Base-by-base conservation (phyloP, 1,140 invertebrate genomes). In the Philaenus spumarius region DNA sequence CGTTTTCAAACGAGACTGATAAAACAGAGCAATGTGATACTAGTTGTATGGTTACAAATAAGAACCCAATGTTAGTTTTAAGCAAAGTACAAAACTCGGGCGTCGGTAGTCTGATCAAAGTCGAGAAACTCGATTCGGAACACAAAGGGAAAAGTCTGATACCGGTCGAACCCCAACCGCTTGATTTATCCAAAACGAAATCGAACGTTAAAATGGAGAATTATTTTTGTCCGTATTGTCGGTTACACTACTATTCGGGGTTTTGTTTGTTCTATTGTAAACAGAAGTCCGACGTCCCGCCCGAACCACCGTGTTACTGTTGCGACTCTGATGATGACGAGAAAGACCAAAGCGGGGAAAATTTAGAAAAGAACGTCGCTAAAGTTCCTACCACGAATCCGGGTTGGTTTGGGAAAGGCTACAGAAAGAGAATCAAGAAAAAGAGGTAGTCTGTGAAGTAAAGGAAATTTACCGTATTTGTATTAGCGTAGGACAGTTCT, bases 331-430 rank as follows among this genome's bases (percentile, higher is more conserved):
- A 71, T 3, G 76, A 78, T 6, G 63, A 66, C 17, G 46, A 57
- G 68, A 68, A 65, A 56, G 60, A 30, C 68, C 69, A 66, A 65
- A 70, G 59, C 43, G 60, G 57, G 47, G 43, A 53, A 39, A 47
- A 20, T 20, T 43, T 37, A 37, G 74, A 71, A 67, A 61, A 68
- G 72, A 64, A 72, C 75, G 58, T 68, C 6, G n/a, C n/a, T n/a
- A 63, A 71, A 52, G 60, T 67, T 17, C 69, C 70, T 37, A 71
- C 69, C 1, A 72, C 75, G 62, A 78, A 81, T 69, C 80, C 81
- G n/a, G 81, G 81, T 1, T 83, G 81, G 81, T 82, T 81, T 68
- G 81, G 81, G 1, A 82, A 82, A 71, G 81, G 81, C 2, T 79
- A 77, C 64, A 71, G 77, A 2, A 80, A 80, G 62, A 75, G 72